These are phyloP conservation scores for Hydrocynus forskahlii DNA, from an alignment of 2,797 vertebrate genomes.

Conservation along the genomic window DNA sequence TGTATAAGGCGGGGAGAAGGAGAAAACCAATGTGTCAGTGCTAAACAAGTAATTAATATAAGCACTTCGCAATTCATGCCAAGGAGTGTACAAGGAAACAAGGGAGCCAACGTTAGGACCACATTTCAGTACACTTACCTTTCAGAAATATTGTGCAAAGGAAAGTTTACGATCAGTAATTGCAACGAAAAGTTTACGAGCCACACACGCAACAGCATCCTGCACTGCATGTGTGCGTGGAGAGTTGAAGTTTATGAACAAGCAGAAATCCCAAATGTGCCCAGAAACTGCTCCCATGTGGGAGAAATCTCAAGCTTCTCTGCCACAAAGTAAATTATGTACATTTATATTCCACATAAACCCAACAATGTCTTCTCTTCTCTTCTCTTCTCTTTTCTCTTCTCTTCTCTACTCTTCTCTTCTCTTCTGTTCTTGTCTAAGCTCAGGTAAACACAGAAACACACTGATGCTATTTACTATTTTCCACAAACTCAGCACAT, in stretches of 20 bases:
- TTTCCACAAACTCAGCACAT: constrained; percentile 79
- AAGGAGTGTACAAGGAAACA: background rate
- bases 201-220: constrained; percentile 47
- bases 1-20: background rate
- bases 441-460: constrained; percentile 66
- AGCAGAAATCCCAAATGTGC: constrained; percentile 42
- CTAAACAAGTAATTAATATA: background rate
- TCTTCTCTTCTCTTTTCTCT: constrained; percentile 1
- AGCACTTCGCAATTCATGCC: background rate
- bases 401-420: constrained; percentile 44
- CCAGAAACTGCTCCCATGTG: constrained; percentile 47
- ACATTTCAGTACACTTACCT: background rate
- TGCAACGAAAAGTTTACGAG: constrained; percentile 42
- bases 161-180: constrained; percentile 39
- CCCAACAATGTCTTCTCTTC: background rate
- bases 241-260: constrained; percentile 9
- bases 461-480: constrained; percentile 62
- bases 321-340: constrained; percentile 25
- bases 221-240: constrained; percentile 37
- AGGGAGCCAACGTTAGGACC: background rate
- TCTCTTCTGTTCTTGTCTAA: background rate
- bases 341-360: constrained; percentile 3
- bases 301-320: constrained; percentile 37
- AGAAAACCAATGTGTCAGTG: background rate
- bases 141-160: constrained; percentile 25